A percentile compares a stretch with the other conserved stretches of the same genome.
These are phyloP conservation scores for Sebastes wilsoni DNA, from an alignment of 2,797 vertebrate species.

Conservation along the genomic window DNA sequence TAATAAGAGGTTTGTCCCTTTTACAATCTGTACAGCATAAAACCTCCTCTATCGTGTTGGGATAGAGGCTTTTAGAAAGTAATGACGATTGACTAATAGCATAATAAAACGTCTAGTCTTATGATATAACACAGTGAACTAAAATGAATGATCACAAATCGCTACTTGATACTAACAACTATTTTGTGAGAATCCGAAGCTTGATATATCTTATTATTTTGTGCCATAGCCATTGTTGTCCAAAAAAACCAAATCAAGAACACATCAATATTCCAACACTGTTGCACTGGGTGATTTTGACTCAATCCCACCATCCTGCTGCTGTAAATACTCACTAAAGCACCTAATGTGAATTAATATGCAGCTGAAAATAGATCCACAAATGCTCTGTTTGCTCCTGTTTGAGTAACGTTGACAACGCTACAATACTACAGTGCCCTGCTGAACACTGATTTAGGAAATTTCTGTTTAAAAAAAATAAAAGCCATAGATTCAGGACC, in stretches of 20 bases:
- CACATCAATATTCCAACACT: neutral
- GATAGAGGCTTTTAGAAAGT: neutral
- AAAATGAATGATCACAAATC: neutral
- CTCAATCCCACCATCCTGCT: neutral
- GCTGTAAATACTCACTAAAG: neutral
- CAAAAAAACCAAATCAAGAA: neutral
- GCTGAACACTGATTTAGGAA: too few relatives aligned
- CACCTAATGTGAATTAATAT: neutral
- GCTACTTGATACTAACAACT: neutral
- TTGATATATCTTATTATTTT: neutral
- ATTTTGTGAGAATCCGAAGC: neutral
- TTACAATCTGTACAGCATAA: neutral
- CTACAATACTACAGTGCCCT: too few relatives aligned
- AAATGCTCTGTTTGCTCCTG: too few relatives aligned
- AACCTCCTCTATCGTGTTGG: neutral
- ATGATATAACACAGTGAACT: neutral
- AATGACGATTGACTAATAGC: neutral
- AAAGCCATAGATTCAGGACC: too few relatives aligned
- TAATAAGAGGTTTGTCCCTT: neutral
- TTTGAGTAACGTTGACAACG: too few relatives aligned
- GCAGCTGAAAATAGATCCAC: neutral
- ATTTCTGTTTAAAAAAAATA: too few relatives aligned
- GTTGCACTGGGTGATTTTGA: neutral
- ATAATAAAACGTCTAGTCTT: neutral
- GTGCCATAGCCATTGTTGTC: neutral